These are phyloP conservation scores for Pristiophorus japonicus DNA, from an alignment of 2,113 vertebrate species.

Conservation along the genomic window DNA sequence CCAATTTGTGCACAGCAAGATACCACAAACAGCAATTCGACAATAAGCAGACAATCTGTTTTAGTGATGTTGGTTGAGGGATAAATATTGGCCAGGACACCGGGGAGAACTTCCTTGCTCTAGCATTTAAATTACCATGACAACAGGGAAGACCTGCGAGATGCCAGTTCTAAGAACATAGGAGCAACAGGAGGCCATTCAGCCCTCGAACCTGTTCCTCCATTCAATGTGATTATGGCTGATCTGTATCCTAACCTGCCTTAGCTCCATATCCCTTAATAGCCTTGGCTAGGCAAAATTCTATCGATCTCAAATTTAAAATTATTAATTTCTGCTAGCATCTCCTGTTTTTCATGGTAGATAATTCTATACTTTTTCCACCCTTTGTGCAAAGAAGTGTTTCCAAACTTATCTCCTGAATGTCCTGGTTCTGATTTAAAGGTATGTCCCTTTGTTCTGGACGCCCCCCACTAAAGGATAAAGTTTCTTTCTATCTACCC, in stretches of 20 bases:
- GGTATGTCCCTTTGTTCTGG: not conserved
- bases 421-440: not conserved
- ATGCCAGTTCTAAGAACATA: not conserved
- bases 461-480: not conserved
- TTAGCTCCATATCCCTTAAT: not conserved
- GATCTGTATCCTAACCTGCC: not conserved
- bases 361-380: not conserved
- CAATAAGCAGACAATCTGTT: not conserved
- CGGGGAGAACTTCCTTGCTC: not conserved
- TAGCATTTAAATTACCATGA: not conserved
- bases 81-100: not conserved
- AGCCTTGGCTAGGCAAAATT: not conserved
- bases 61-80: not conserved
- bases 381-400: not conserved
- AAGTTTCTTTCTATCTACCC: not conserved
- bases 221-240: not conserved
- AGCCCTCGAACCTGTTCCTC: too few relatives aligned
- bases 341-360: not conserved
- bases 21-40: not conserved
- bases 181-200: not conserved
- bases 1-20: not conserved
- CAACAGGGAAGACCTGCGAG: not conserved
- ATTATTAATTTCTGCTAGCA: not conserved
- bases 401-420: not conserved
- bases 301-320: not conserved